Percentiles rank a stretch among this genome's conserved stretches.
Conservation (phyloP, 2,888 invertebrate species). For the Tiphia femorata region DNA sequence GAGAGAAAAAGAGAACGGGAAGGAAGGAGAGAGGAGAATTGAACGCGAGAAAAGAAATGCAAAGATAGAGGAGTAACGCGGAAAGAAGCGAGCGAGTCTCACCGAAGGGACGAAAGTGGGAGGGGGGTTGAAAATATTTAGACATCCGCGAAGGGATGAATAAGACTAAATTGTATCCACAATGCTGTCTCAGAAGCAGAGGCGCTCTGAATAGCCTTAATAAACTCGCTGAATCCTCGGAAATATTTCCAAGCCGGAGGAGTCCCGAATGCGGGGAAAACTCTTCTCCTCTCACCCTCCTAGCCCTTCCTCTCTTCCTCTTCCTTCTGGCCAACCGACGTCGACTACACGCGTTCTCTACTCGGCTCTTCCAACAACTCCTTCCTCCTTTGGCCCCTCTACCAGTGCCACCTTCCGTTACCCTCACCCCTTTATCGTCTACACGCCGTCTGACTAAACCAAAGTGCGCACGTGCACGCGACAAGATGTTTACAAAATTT, state of each 20-base stretch:
- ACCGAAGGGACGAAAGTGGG: conserved; percentile 16
- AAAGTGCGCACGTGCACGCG: conserved; percentile 37
- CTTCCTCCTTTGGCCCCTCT: conserved; percentile 15
- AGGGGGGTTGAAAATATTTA: conserved; percentile 66
- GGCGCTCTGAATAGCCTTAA: conserved; percentile 74
- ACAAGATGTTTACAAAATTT: conserved; percentile 28
- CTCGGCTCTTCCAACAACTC: conserved; percentile 4
- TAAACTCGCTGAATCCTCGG: conserved; percentile 68
- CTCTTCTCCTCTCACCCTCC: too few relatives aligned
- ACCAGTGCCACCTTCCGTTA: conserved; percentile 5
- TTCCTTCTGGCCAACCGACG: conserved; percentile 39
- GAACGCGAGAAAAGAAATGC: background rate
- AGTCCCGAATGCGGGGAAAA: conserved; percentile 53
- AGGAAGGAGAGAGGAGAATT: background rate
- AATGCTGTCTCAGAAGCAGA: conserved; percentile 73
- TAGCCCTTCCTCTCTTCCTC: conserved; percentile 43
- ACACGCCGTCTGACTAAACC: conserved; percentile 42
- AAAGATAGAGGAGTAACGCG: conserved; percentile 6
- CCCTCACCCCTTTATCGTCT: conserved; percentile 32
- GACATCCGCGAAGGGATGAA: conserved; percentile 70
- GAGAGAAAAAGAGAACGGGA: conserved; percentile 6
- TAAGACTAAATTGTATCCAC: conserved; percentile 76
- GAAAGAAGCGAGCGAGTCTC: conserved; percentile 20
- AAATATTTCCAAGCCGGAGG: conserved; percentile 64
- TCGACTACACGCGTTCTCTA: conserved; percentile 4